phyloP scores from a whole-genome alignment of 1,140 invertebrate species.

The Coelopa frigida region DNA sequence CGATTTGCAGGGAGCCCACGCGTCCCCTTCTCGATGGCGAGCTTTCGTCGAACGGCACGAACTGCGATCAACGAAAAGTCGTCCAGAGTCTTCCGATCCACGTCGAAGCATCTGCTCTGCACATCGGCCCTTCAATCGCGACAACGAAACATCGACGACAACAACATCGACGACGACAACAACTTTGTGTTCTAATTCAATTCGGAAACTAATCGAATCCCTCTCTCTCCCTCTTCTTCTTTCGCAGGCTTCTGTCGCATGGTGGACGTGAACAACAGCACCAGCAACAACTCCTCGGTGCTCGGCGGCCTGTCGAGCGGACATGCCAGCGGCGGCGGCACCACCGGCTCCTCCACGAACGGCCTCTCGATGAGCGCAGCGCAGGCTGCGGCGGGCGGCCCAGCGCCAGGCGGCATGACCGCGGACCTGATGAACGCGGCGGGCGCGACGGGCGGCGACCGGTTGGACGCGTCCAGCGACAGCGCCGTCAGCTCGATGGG shows the following conservation, averaged over 20 bases:
- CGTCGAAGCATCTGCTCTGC: too few relatives aligned
- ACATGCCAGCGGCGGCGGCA: slow-evolving; percentile 14
- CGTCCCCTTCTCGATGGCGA: too few relatives aligned
- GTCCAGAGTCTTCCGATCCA: too few relatives aligned
- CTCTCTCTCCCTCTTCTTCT: slow-evolving; percentile 27
- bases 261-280: slow-evolving; percentile 66
- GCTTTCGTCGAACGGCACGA: too few relatives aligned
- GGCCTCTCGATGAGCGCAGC: slow-evolving; percentile 42
- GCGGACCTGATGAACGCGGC: slow-evolving; percentile 27
- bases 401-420: slow-evolving; percentile 35
- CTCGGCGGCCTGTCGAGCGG: slow-evolving; percentile 19
- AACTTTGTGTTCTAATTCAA: too few relatives aligned
- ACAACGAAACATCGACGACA: too few relatives aligned
- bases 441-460: slow-evolving; percentile 48
- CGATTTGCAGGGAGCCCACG: too few relatives aligned
- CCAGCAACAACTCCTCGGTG: slow-evolving; percentile 44
- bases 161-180: too few relatives aligned
- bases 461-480: slow-evolving; percentile 73
- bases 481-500: slow-evolving; percentile 88
- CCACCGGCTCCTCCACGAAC: slow-evolving; percentile 20
- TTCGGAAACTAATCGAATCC: too few relatives aligned
- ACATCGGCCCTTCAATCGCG: too few relatives aligned
- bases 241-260: slow-evolving; percentile 73
- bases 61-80: too few relatives aligned
- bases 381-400: slow-evolving; percentile 27